Evolutionary conservation across 30 jellyfish, hydroid and myxozoan species (phyloP).

Genomic region (Cassiopea xamachana): DNA sequence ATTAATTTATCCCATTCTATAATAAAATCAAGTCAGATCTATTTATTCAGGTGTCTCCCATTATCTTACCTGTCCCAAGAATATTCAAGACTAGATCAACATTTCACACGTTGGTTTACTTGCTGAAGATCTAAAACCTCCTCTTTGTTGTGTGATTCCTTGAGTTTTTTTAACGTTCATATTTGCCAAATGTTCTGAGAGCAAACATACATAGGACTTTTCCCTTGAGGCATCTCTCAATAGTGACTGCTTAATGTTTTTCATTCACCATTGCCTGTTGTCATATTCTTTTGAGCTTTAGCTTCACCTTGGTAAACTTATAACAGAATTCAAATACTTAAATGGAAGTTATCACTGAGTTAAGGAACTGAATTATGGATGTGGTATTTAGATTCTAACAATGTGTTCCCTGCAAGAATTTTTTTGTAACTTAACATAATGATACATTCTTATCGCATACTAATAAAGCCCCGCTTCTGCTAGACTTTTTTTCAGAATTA

Average conservation of each 20-base stretch:
- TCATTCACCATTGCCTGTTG: too few relatives aligned
- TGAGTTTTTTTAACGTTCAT: neutral
- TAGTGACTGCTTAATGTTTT: too few relatives aligned
- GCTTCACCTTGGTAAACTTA: too few relatives aligned
- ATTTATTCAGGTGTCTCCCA: neutral
- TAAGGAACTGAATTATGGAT: too few relatives aligned
- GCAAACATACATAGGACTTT: neutral
- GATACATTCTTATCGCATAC: neutral
- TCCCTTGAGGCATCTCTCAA: too few relatives aligned
- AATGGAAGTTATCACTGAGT: too few relatives aligned
- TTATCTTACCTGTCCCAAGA: neutral
- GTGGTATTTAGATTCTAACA: too few relatives aligned
- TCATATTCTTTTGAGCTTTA: too few relatives aligned
- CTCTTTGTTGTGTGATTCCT: neutral
- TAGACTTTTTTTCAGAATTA: conserved; percentile 42
- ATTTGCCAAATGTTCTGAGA: neutral
- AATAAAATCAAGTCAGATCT: too few relatives aligned
- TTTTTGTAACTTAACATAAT: neutral
- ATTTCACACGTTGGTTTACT: neutral
- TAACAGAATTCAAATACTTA: too few relatives aligned
- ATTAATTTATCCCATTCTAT: neutral
- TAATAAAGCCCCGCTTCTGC: conserved; percentile 69
- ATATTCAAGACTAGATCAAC: neutral
- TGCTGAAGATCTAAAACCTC: neutral
- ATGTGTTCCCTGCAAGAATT: too few relatives aligned